Conservation (phyloP, 2,113 vertebrate genomes). For the Burhinus oedicnemus region DNA sequence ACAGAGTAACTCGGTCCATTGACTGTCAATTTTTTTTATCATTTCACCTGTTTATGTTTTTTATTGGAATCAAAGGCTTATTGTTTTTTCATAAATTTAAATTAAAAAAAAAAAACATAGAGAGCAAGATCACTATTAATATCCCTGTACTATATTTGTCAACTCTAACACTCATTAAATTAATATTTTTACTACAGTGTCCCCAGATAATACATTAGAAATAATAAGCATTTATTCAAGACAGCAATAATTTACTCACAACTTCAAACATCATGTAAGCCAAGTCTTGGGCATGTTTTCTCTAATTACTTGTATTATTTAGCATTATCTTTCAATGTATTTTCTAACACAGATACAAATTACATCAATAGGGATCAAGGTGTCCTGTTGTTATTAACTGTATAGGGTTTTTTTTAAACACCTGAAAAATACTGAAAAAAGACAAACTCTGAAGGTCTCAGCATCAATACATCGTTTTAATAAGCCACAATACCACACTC, state of each 20-base stretch:
- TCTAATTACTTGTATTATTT: not conserved
- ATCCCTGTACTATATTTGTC: not conserved
- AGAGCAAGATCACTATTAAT: not conserved
- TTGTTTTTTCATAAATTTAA: not conserved
- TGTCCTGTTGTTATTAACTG: not conserved
- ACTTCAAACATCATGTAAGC: not conserved
- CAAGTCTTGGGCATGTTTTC: not conserved
- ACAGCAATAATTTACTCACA: not conserved
- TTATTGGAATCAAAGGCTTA: not conserved
- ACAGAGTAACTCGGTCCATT: not conserved
- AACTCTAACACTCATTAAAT: not conserved
- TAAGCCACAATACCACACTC: not conserved
- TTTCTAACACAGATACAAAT: not conserved
- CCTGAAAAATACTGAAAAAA: not conserved
- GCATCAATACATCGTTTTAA: not conserved
- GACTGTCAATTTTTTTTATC: not conserved
- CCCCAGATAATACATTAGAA: not conserved
- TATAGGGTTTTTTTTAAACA: not conserved
- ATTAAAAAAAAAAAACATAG: not conserved
- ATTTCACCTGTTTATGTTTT: not conserved
- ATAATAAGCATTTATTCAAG: not conserved
- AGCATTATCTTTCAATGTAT: not conserved
- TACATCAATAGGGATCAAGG: not conserved
- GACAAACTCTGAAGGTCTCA: not conserved
- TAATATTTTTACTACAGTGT: not conserved